Base-by-base conservation (phyloP, 2,113 vertebrate species). In the Micromys minutus region DNA sequence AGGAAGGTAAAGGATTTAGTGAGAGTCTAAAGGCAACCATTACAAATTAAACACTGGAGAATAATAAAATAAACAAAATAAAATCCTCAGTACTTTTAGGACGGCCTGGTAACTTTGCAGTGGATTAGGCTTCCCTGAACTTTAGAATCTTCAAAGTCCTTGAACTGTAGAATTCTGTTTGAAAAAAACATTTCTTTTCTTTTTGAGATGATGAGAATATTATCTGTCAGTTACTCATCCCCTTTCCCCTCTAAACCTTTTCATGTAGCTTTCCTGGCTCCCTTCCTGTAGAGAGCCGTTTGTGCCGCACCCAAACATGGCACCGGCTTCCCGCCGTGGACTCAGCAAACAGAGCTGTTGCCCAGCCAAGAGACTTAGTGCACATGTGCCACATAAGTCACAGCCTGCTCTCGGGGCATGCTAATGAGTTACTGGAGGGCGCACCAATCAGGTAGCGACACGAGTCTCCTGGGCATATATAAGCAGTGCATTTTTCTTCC, bases 111-210 rank as follows among this genome's bases (percentile, higher is more conserved):
- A 93, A 8, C n/a, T 91, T 21, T 93, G 34, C 69, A 39, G 89
- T 94, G 12, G 34, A 63, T 57, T 74, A 77, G 24, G 21, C 6
- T 61, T 29, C 83, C 79, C 74, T 75, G n/a, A n/a, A 79, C 19
- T 26, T 81, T 36, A 17, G 50, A 7, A 50, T 9, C 6, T 89
- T 79, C 57, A 89, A 52, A 52, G 65, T 3, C 42, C 9, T 93
- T 90, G 74, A 91, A 87, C 90, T 47, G 16, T 88, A 7, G 88
- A 34, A 95, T 97, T 90, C 52, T 59, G 16, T 83, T 39, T 34
- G 21, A 4, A 61, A 59, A 59, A 39, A 39, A 3, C 8, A n/a
- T 24, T 22, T 81, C 34, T 80, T 76, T 76, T 21, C 26, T 59
- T 83, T 81, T 42, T 83, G 79, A 39, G 7, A 36, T 45, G 24